These are phyloP conservation scores for Oreochromis mossambicus DNA, from an alignment of 2,797 vertebrate species.

Conservation along the genomic window DNA sequence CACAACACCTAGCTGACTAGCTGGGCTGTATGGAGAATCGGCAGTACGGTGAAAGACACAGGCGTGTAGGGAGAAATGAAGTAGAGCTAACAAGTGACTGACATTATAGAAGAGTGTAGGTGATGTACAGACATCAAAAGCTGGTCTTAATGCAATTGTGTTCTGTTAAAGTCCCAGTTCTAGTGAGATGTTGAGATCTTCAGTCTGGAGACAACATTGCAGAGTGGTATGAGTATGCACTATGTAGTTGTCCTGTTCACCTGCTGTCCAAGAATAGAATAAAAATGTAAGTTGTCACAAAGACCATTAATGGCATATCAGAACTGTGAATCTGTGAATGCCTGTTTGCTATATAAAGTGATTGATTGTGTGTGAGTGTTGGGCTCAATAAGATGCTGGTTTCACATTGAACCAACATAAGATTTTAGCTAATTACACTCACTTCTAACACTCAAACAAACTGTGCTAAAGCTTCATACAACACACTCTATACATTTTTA, in stretches of 20 bases:
- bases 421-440: neutral
- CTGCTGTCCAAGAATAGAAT: neutral
- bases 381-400: neutral
- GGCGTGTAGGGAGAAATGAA: slow-evolving; percentile 19
- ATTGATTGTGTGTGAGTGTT: neutral
- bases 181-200: neutral
- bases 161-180: neutral
- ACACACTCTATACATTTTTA: neutral
- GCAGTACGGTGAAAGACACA: slow-evolving; percentile 39
- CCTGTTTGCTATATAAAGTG: neutral
- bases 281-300: neutral
- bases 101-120: slow-evolving; percentile 25
- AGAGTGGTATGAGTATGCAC: neutral
- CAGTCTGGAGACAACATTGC: neutral
- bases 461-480: neutral
- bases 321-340: neutral
- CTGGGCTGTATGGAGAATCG: slow-evolving; percentile 18
- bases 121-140: slow-evolving; percentile 16
- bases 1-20: slow-evolving; percentile 54
- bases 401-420: neutral
- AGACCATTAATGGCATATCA: neutral
- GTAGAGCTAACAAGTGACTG: slow-evolving; percentile 34
- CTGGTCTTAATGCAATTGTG: neutral
- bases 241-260: neutral
- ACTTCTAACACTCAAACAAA: neutral